Conservation (phyloP, 2,888 invertebrate species). For the Blera fallax region DNA sequence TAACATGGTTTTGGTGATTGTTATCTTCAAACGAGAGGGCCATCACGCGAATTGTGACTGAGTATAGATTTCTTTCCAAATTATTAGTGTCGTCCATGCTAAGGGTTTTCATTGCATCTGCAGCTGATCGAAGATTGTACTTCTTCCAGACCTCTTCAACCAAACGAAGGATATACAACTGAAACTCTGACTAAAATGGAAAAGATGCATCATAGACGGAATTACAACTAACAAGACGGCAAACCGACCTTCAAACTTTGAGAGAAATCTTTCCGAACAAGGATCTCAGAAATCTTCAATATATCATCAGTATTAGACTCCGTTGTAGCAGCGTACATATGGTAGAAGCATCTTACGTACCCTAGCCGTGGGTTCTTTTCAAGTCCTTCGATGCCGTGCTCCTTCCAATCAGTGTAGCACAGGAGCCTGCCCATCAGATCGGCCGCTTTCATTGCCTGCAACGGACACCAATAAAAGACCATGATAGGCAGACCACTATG, state of each 20-base stretch:
- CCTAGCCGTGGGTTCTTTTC: slow-evolving; percentile 77
- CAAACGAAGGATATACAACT: slow-evolving; percentile 77
- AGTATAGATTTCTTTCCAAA: slow-evolving; percentile 76
- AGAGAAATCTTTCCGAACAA: slow-evolving; percentile 77
- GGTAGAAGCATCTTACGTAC: slow-evolving; percentile 79
- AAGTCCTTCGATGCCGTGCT: slow-evolving; percentile 78
- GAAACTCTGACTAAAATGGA: slow-evolving; percentile 75
- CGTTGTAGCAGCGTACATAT: slow-evolving; percentile 77
- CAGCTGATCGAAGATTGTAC: slow-evolving; percentile 31
- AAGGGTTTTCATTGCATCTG: slow-evolving; percentile 46
- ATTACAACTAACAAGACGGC: not conserved
- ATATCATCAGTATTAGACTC: slow-evolving; percentile 74
- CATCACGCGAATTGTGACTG: slow-evolving; percentile 78
- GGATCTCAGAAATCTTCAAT: slow-evolving; percentile 75
- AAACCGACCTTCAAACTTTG: slow-evolving; percentile 75
- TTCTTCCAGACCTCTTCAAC: slow-evolving; percentile 75
- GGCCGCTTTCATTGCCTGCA: slow-evolving; percentile 78
- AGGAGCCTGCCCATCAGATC: slow-evolving; percentile 80
- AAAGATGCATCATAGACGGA: not conserved
- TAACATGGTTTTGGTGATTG: slow-evolving; percentile 63
- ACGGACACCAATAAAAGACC: not conserved
- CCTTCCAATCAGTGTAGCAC: slow-evolving; percentile 78
- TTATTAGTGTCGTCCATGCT: slow-evolving; percentile 36
- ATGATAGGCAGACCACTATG: not conserved
- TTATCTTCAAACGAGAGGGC: slow-evolving; percentile 75